These are phyloP conservation scores for Chionomys nivalis DNA, from an alignment of 2,113 vertebrate species.

Conservation along the genomic window DNA sequence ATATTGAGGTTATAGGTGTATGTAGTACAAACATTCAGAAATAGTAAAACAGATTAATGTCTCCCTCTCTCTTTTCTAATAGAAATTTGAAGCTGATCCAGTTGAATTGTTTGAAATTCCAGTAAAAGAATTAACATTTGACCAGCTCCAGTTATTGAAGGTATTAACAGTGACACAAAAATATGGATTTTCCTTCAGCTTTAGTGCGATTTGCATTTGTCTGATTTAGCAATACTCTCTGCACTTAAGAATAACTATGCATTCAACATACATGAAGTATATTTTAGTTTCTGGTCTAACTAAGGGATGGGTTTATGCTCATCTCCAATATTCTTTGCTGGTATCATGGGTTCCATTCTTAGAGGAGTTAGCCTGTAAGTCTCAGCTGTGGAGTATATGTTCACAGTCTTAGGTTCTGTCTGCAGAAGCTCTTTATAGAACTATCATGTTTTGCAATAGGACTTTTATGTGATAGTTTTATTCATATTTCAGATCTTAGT, in stretches of 20 bases:
- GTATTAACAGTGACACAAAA: slow-evolving; percentile 82
- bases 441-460: not conserved
- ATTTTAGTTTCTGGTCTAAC: not conserved
- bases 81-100: slow-evolving; percentile 94
- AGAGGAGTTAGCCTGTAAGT: not conserved
- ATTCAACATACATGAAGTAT: not conserved
- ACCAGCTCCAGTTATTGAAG: slow-evolving; percentile 97
- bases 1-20: not conserved
- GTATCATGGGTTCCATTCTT: not conserved
- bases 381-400: not conserved
- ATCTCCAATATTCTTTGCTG: not conserved
- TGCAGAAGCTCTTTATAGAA: not conserved
- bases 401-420: not conserved
- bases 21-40: not conserved
- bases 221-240: not conserved
- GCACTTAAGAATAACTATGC: not conserved
- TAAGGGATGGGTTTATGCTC: not conserved
- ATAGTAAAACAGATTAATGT: not conserved
- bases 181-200: slow-evolving; percentile 4
- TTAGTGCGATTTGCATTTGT: not conserved
- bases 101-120: slow-evolving; percentile 96
- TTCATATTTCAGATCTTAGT: slow-evolving; percentile 14
- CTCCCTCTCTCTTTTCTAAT: slow-evolving; percentile 60
- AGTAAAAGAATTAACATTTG: slow-evolving; percentile 96
- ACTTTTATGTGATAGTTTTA: slow-evolving; percentile 11